Conservation (phyloP, 2,797 vertebrate species). For the Atherinosoma microstoma region DNA sequence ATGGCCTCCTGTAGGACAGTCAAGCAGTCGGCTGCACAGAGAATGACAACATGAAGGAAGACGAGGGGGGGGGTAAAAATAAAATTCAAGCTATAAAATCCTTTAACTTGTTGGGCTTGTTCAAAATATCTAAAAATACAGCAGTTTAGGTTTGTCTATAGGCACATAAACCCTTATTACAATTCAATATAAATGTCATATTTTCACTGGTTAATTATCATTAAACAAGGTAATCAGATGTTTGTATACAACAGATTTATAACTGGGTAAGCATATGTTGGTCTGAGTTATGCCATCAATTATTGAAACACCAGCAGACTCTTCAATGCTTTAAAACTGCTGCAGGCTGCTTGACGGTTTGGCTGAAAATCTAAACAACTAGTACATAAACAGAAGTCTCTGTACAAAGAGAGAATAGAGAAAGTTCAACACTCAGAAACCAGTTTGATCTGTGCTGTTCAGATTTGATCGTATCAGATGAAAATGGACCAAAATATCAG, state of each 20-base stretch:
- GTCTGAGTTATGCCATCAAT: not conserved
- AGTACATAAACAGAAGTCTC: not conserved
- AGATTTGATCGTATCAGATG: not conserved
- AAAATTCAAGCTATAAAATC: not conserved
- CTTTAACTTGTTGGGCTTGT: not conserved
- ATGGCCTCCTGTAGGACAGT: conserved; percentile 42
- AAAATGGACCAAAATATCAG: not conserved
- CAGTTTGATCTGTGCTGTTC: not conserved
- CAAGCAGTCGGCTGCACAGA: conserved; percentile 6
- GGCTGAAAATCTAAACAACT: not conserved
- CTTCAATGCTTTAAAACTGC: not conserved
- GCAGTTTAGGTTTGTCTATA: not conserved
- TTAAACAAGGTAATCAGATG: not conserved
- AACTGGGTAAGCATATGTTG: not conserved
- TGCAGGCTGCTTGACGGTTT: not conserved
- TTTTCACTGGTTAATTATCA: too few relatives aligned
- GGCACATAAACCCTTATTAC: not conserved
- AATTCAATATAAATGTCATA: not conserved
- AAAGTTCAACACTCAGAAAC: not conserved
- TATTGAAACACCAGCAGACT: not conserved
- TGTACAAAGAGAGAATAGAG: not conserved
- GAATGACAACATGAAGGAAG: conserved; percentile 32
- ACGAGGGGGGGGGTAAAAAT: conserved; percentile 8
- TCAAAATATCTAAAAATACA: not conserved
- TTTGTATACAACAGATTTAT: not conserved